Percentiles rank a stretch among this genome's conserved stretches.
Evolutionary conservation across 2,113 vertebrate genomes (phyloP).

Genomic region (Potamarius usumacintae): DNA sequence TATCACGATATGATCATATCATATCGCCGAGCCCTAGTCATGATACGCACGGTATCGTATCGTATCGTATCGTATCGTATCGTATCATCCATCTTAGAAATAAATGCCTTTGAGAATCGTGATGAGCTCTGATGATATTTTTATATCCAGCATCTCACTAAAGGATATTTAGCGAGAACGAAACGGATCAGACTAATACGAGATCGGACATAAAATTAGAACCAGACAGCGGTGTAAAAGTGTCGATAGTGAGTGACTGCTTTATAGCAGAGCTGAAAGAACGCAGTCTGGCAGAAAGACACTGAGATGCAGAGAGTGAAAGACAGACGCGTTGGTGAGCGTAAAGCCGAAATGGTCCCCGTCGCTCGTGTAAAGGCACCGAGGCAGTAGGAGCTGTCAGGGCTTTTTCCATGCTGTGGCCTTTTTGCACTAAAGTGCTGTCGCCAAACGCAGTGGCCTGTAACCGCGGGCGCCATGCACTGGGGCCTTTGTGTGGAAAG

Average conservation of each 20-base stretch:
- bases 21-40: not conserved
- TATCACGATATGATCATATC: not conserved
- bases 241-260: conserved; percentile 23
- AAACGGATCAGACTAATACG: not conserved
- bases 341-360: conserved; percentile 47
- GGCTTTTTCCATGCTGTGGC: conserved; percentile 55
- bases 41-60: not conserved
- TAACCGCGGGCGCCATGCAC: conserved; percentile 48
- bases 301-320: conserved; percentile 2
- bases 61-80: not conserved
- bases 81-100: not conserved
- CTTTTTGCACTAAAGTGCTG: conserved; percentile 56
- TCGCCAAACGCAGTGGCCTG: conserved; percentile 51
- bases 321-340: conserved; percentile 44
- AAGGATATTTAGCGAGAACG: not conserved
- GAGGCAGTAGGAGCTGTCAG: conserved; percentile 52
- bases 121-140: not conserved
- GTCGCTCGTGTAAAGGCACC: conserved; percentile 50
- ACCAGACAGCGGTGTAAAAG: not conserved
- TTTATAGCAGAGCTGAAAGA: conserved; percentile 42
- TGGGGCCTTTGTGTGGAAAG: conserved; percentile 31
- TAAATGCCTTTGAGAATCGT: not conserved
- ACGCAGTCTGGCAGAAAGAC: conserved; percentile 34
- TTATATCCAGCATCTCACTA: not conserved
- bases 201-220: not conserved